Percentiles rank a stretch among this genome's conserved stretches.
Evolutionary conservation across 2,888 invertebrate species (phyloP).

Genomic region (Hirtodrosophila histrioides): DNA sequence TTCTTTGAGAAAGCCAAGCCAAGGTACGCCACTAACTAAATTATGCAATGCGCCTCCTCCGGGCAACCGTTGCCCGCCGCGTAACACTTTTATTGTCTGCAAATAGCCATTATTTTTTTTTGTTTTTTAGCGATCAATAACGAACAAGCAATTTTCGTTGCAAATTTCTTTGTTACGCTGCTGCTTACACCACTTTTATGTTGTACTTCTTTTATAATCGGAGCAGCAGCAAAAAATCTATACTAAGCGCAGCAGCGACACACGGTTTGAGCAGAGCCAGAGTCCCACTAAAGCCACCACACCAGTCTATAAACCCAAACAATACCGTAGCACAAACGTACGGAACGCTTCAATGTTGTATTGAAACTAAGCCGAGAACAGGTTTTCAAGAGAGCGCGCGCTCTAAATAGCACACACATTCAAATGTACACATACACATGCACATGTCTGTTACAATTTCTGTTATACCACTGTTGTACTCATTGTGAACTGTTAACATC

Average conservation of each 20-base stretch:
- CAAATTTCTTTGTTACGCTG: constrained; percentile 14
- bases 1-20: constrained; percentile 23
- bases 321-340: constrained; percentile 37
- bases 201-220: constrained; percentile 31
- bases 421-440: too few relatives aligned
- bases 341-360: constrained; percentile 56
- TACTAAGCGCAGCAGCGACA: constrained; percentile 46
- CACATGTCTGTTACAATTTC: constrained; percentile 77
- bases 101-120: constrained; percentile 2
- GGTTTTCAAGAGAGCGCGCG: constrained; percentile 49
- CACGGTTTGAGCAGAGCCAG: constrained; percentile 34
- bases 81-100: constrained; percentile 26
- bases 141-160: constrained; percentile 10
- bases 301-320: constrained; percentile 40
- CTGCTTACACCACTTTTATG: constrained; percentile 30
- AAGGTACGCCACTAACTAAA: constrained; percentile 26
- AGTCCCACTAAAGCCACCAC: constrained; percentile 44
- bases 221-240: constrained; percentile 50
- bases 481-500: constrained; percentile 20
- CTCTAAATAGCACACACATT: too few relatives aligned
- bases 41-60: constrained; percentile 51
- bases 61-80: constrained; percentile 31
- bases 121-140: constrained; percentile 44
- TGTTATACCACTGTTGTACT: constrained; percentile 22
- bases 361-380: constrained; percentile 56